phyloP scores from a whole-genome alignment of 1,140 invertebrate species.

The Palaemon carinicauda region DNA sequence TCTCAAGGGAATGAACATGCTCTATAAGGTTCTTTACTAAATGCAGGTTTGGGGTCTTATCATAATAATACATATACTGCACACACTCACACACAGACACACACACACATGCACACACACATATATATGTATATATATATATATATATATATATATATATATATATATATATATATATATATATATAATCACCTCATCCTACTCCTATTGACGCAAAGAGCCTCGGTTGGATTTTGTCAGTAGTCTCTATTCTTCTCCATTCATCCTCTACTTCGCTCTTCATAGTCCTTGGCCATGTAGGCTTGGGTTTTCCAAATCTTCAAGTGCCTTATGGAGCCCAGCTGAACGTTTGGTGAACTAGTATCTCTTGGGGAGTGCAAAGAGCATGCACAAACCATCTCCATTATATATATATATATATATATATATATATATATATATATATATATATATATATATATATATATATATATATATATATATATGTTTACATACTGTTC shows the following conservation, averaged over 20 bases:
- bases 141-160: neutral
- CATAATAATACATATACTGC: neutral
- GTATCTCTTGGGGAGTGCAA: too few relatives aligned
- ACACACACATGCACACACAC: neutral
- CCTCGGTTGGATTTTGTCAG: too few relatives aligned
- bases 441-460: neutral
- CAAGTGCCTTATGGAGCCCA: too few relatives aligned
- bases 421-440: neutral
- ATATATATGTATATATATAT: neutral
- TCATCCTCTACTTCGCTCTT: too few relatives aligned
- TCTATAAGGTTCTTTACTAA: neutral
- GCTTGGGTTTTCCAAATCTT: too few relatives aligned
- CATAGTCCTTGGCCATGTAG: too few relatives aligned
- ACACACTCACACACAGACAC: neutral
- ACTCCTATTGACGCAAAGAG: too few relatives aligned
- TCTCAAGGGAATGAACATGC: too few relatives aligned
- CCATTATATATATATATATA: neutral
- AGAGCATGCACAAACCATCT: too few relatives aligned
- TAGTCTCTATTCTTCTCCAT: too few relatives aligned
- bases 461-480: conserved; percentile 32
- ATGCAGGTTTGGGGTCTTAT: neutral
- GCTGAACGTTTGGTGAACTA: too few relatives aligned
- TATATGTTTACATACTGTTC: neutral
- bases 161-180: conserved; percentile 31
- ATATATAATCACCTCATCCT: too few relatives aligned